A percentile compares a stretch with the other conserved stretches of the same genome.
phyloP scores from a whole-genome alignment of 2,888 invertebrate species.

The Xestia xanthographa region DNA sequence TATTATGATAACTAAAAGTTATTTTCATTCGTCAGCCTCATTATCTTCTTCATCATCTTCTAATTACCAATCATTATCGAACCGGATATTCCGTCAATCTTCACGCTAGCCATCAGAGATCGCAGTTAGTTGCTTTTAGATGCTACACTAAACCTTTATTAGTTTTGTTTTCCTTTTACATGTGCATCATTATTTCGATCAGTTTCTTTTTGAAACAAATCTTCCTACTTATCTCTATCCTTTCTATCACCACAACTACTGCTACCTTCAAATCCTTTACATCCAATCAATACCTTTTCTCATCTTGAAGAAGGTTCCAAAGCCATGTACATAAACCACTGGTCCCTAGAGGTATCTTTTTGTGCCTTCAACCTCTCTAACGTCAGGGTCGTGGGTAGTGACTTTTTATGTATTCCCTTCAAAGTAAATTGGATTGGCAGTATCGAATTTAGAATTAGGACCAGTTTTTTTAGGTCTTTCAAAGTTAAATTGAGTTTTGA shows the following conservation, averaged over 20 bases:
- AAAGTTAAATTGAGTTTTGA: constrained; percentile 26
- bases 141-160: too few species aligned
- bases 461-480: background rate
- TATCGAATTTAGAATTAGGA: constrained; percentile 16
- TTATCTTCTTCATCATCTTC: background rate
- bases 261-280: background rate
- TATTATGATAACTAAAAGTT: too few species aligned
- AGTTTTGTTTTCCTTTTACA: background rate
- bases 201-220: background rate
- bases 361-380: background rate
- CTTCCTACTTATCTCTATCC: background rate
- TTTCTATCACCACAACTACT: background rate
- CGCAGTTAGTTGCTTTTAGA: fast-evolving
- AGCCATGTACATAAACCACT: constrained; percentile 23
- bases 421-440: constrained; percentile 39
- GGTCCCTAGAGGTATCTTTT: constrained; percentile 29
- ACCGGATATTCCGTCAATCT: background rate
- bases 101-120: background rate
- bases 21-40: background rate
- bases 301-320: background rate
- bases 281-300: background rate
- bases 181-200: background rate
- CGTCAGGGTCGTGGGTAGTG: background rate
- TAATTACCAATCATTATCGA: background rate
- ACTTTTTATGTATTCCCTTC: constrained; percentile 40